Conservation (phyloP, 2,797 vertebrate genomes). For the Siniperca scherzeri region DNA sequence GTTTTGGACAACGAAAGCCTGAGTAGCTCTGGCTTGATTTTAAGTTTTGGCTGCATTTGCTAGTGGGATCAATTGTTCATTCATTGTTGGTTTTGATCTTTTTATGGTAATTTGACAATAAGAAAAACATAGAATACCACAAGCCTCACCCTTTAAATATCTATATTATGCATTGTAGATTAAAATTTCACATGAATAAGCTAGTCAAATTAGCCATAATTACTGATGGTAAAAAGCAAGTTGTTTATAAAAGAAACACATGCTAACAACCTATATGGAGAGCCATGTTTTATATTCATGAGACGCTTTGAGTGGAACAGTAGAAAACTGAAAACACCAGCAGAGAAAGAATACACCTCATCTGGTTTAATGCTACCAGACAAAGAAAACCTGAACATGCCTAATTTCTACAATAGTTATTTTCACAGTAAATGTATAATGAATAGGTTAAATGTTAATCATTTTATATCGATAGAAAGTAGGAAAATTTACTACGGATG, state of each 20-base stretch:
- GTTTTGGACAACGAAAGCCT: background rate
- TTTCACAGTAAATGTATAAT: background rate
- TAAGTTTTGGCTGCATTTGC: background rate
- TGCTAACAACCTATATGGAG: background rate
- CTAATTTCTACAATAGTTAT: background rate
- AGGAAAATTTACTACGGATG: background rate
- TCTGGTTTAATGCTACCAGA: background rate
- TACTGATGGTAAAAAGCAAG: background rate
- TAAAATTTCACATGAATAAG: background rate
- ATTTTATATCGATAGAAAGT: background rate
- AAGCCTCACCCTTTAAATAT: background rate
- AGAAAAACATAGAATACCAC: background rate
- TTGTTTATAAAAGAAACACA: background rate
- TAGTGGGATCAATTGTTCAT: background rate
- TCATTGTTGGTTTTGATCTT: background rate
- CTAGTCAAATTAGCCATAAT: background rate
- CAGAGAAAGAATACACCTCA: background rate
- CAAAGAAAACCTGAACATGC: background rate
- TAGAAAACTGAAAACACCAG: background rate
- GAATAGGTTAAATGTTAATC: constrained; percentile 2
- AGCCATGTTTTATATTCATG: background rate
- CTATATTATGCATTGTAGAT: background rate
- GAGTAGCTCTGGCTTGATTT: background rate
- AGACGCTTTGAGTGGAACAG: no score
- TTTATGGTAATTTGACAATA: background rate